Percentiles rank a stretch among this genome's conserved stretches.
phyloP scores from a whole-genome alignment of 2,888 invertebrate genomes.

The Tineola bisselliella region DNA sequence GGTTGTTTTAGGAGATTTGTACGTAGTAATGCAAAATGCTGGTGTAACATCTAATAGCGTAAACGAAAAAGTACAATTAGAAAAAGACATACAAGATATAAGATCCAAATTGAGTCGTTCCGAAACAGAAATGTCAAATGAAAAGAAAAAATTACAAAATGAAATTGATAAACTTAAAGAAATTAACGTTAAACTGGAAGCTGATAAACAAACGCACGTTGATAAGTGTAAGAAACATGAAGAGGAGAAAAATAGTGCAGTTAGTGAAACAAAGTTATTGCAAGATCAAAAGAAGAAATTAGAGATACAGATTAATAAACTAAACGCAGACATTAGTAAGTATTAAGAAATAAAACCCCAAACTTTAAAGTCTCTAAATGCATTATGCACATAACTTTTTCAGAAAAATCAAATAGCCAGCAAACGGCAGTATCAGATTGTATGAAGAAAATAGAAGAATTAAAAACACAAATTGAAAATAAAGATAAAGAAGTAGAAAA shows the following conservation, averaged over 20 bases:
- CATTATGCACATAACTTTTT: slow-evolving; percentile 17
- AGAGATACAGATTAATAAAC: slow-evolving; percentile 66
- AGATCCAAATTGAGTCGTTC: slow-evolving; percentile 57
- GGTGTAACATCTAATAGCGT: slow-evolving; percentile 62
- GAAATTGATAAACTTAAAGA: slow-evolving; percentile 65
- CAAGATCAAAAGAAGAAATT: slow-evolving; percentile 73
- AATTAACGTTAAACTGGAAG: slow-evolving; percentile 51
- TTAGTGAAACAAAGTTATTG: slow-evolving; percentile 59
- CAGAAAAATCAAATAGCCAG: slow-evolving; percentile 66
- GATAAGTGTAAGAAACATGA: slow-evolving; percentile 43
- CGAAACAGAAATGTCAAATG: slow-evolving; percentile 61
- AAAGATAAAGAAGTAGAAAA: slow-evolving; percentile 72
- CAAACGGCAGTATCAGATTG: slow-evolving; percentile 63
- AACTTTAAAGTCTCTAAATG: too few species aligned
- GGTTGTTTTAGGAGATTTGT: slow-evolving; percentile 61
- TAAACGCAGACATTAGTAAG: slow-evolving; percentile 71
- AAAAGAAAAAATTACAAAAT: slow-evolving; percentile 58
- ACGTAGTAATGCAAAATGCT: slow-evolving; percentile 69
- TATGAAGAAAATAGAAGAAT: slow-evolving; percentile 72
- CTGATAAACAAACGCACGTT: slow-evolving; percentile 46
- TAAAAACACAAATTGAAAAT: slow-evolving; percentile 71
- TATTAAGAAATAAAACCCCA: slow-evolving; percentile 16
- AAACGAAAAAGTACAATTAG: slow-evolving; percentile 50
- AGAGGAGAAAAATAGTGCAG: slow-evolving; percentile 46
- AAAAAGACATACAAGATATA: slow-evolving; percentile 64